A percentile compares a stretch with the other conserved stretches of the same genome.
phyloP scores from a whole-genome alignment of 2,888 invertebrate genomes.

The Euspilapteryx auroguttella region DNA sequence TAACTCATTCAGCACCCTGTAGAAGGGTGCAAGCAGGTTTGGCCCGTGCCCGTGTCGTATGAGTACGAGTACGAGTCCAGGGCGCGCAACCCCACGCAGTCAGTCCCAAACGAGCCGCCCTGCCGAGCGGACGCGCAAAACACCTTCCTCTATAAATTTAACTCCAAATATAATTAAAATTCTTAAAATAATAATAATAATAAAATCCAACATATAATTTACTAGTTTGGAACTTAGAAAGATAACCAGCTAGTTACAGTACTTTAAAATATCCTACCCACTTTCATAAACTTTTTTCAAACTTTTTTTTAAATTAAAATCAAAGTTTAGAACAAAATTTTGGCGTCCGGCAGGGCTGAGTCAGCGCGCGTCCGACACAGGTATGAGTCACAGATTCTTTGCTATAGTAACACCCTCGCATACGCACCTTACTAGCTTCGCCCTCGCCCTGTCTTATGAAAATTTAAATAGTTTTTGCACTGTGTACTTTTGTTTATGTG shows the following conservation, averaged over 20 bases:
- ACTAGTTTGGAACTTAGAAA: too few relatives aligned
- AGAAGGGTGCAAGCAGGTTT: slow-evolving; percentile 19
- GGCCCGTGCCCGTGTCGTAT: slow-evolving; percentile 26
- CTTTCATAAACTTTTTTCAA: too few relatives aligned
- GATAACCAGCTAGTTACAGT: too few relatives aligned
- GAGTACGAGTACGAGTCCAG: slow-evolving; percentile 31
- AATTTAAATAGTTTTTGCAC: too few relatives aligned
- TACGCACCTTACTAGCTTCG: too few relatives aligned
- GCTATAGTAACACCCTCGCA: slow-evolving; percentile 49
- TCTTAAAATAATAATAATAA: slow-evolving; percentile 2
- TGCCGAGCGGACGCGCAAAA: slow-evolving; percentile 41
- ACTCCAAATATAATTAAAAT: slow-evolving; percentile 4
- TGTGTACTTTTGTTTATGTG: too few relatives aligned
- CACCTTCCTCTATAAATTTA: slow-evolving; percentile 6
- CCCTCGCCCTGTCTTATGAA: too few relatives aligned
- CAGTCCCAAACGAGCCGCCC: slow-evolving; percentile 47
- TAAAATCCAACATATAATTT: too few relatives aligned
- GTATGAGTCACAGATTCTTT: slow-evolving; percentile 43
- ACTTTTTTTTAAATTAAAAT: too few relatives aligned
- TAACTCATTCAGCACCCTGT: slow-evolving; percentile 28
- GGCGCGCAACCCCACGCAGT: slow-evolving; percentile 27
- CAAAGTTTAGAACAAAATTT: slow-evolving; percentile 10
- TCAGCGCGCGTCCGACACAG: slow-evolving; percentile 28
- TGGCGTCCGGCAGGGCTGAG: slow-evolving; percentile 27
- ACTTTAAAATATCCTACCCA: too few relatives aligned